A percentile compares a stretch with the other conserved stretches of the same genome.
Evolutionary conservation across 2,888 invertebrate genomes (phyloP).

Genomic region (Drosophila subsilvestris): DNA sequence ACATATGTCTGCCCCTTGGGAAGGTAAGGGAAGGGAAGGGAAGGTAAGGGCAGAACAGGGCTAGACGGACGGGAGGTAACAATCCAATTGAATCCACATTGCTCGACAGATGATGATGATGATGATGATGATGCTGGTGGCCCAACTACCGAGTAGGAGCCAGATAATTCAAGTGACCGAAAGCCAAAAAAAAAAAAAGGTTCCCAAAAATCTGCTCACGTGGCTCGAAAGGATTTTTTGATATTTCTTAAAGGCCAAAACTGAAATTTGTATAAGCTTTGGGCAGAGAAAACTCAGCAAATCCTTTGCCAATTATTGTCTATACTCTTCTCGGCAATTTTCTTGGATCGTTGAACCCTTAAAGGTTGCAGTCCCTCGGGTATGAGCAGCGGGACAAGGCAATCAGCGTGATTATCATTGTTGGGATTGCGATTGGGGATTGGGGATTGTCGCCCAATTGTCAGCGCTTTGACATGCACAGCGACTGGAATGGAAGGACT

Average conservation of each 20-base stretch:
- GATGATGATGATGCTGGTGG: background rate
- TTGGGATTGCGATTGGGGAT: slow-evolving; percentile 33
- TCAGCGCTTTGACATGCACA: slow-evolving; percentile 68
- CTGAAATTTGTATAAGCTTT: too few relatives aligned
- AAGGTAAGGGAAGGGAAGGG: too few relatives aligned
- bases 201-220: background rate
- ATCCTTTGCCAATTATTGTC: too few relatives aligned
- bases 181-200: background rate
- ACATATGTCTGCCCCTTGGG: slow-evolving; percentile 32
- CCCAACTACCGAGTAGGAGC: background rate
- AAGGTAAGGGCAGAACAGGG: background rate
- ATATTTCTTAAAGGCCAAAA: too few relatives aligned
- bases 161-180: background rate
- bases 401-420: slow-evolving; percentile 51
- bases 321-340: background rate
- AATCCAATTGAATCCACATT: slow-evolving; percentile 41
- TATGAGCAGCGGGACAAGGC: slow-evolving; percentile 22
- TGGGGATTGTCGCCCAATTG: slow-evolving; percentile 51
- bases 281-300: too few relatives aligned
- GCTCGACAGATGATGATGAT: slow-evolving; percentile 41
- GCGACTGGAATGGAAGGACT: slow-evolving; percentile 25
- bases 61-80: background rate
- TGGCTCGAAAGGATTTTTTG: too few relatives aligned
- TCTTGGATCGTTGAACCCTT: slow-evolving; percentile 4
- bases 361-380: slow-evolving; percentile 7